These are phyloP conservation scores for Pygmarrhopalites habei DNA, from an alignment of 1,140 invertebrate genomes.

Conservation along the genomic window DNA sequence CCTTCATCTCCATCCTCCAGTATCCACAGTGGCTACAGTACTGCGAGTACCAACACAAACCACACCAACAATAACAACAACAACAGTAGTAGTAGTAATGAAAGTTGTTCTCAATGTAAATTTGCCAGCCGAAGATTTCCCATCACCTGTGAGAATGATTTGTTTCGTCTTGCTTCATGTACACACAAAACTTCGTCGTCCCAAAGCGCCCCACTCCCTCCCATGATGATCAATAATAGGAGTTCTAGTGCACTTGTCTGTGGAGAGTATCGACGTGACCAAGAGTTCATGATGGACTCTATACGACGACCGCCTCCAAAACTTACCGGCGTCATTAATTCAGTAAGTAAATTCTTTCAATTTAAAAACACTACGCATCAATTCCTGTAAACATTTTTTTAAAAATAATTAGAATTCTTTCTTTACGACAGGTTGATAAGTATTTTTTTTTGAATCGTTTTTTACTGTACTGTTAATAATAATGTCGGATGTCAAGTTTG, in stretches of 20 bases:
- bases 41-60: not conserved
- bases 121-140: slow-evolving; percentile 1
- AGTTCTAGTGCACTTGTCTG: slow-evolving; percentile 9
- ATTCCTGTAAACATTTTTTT: too few species aligned
- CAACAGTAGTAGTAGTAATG: not conserved
- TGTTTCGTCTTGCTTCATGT: slow-evolving; percentile 10
- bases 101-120: not conserved
- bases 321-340: slow-evolving; percentile 11
- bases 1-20: not conserved
- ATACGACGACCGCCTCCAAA: slow-evolving; percentile 2
- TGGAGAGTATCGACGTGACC: not conserved
- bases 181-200: not conserved
- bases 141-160: slow-evolving; percentile 13
- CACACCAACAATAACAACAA: not conserved
- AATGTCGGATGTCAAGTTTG: too few species aligned
- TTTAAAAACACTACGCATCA: too few species aligned
- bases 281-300: not conserved
- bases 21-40: not conserved
- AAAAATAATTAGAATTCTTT: too few species aligned
- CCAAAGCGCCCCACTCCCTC: not conserved
- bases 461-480: too few species aligned
- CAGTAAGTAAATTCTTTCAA: slow-evolving; percentile 2
- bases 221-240: not conserved
- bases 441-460: too few species aligned
- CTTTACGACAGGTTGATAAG: too few species aligned